phyloP scores from a whole-genome alignment of 2,888 invertebrate species.

The Limenitis arthemis region DNA sequence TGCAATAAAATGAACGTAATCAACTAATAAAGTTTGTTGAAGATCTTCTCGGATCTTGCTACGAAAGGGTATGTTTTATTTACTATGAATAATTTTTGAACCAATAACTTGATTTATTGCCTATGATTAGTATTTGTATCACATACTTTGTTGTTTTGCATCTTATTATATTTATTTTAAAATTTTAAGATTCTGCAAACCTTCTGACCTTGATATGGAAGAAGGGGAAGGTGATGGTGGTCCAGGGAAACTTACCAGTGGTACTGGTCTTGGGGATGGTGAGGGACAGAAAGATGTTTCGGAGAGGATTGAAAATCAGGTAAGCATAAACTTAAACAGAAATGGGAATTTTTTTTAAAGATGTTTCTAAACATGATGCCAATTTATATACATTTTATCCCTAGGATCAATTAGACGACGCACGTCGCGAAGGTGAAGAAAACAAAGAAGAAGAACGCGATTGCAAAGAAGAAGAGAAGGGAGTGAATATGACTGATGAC shows the following conservation, averaged over 20 bases:
- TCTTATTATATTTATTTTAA: background rate
- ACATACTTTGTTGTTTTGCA: no score
- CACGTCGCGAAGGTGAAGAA: constrained; percentile 83
- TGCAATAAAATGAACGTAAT: constrained; percentile 56
- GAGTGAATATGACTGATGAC: constrained; percentile 96
- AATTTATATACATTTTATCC: background rate
- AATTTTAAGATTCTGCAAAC: constrained; percentile 88
- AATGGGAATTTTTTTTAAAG: no score
- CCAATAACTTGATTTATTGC: no score
- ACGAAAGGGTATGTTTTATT: constrained; percentile 72
- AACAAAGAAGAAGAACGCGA: constrained; percentile 82
- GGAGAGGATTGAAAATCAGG: constrained; percentile 84
- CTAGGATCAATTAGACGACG: constrained; percentile 94
- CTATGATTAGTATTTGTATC: no score
- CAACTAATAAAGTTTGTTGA: constrained; percentile 72
- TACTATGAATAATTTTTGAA: no score
- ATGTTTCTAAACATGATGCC: no score
- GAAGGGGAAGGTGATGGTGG: constrained; percentile 78
- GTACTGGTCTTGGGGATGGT: constrained; percentile 94
- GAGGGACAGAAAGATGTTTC: constrained; percentile 96
- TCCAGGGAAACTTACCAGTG: constrained; percentile 75
- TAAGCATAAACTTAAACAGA: constrained; percentile 19
- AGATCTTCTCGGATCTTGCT: constrained; percentile 88
- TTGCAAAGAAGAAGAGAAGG: constrained; percentile 90
- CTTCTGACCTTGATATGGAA: constrained; percentile 86